Percentiles rank a stretch among this genome's conserved stretches.
Conservation (phyloP, 2,797 vertebrate genomes). For the Spondyliosoma cantharus region DNA sequence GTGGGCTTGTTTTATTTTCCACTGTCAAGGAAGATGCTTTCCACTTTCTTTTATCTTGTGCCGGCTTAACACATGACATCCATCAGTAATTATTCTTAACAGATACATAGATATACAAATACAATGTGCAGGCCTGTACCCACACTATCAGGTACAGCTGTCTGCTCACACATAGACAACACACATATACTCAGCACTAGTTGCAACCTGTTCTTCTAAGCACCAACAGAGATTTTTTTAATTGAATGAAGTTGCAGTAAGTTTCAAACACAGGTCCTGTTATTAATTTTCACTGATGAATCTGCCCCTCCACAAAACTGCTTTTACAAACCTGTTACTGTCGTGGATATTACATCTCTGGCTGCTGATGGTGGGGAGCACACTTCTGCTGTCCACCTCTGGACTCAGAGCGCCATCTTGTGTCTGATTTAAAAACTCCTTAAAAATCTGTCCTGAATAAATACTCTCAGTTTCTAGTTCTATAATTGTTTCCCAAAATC, state of each 20-base stretch:
- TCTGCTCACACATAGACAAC: constrained; percentile 4
- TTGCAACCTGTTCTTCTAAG: constrained; percentile 12
- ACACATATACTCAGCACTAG: constrained; percentile 12
- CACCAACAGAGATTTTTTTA: not conserved
- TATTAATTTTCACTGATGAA: not conserved
- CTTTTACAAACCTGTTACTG: constrained; percentile 9
- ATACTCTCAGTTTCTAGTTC: not conserved
- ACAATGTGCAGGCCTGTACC: not conserved
- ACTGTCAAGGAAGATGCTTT: constrained; percentile 33
- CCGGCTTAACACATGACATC: constrained; percentile 31
- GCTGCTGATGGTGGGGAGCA: not conserved
- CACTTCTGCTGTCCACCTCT: constrained; percentile 18
- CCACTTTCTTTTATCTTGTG: constrained; percentile 12
- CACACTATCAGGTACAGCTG: not conserved
- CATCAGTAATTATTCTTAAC: constrained; percentile 36
- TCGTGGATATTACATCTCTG: not conserved
- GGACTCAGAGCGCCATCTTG: constrained; percentile 76
- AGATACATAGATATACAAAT: constrained; percentile 18
- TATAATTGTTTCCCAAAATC: not conserved
- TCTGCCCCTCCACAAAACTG: not conserved
- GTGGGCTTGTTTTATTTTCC: constrained; percentile 22
- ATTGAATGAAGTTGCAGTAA: not conserved
- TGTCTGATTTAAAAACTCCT: constrained; percentile 38
- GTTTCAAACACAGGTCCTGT: not conserved
- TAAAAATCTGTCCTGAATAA: not conserved